Evolutionary conservation across 2,888 invertebrate genomes (phyloP), one percentile per base, ranked within the genome.

Genomic region (Caenorhabditis angaria): DNA sequence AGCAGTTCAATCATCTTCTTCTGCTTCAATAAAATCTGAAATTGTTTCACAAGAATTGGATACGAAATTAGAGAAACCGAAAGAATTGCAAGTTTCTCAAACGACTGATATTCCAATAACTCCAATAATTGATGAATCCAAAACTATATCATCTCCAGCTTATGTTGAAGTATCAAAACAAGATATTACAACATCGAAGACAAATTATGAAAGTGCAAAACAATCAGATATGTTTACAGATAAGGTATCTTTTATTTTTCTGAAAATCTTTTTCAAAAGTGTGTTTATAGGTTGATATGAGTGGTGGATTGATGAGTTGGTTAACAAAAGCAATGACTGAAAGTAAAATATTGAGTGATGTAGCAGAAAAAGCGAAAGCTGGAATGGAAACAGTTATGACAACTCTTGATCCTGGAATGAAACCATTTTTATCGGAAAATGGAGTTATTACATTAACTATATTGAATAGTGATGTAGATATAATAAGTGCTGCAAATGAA

Each of bases 371-470:
- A 50, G 77, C 80, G 24, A 77, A 76, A 65, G 66, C 70, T 12
- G 76, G 80, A 35, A 76, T 80, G 68, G 77, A 77, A 32, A 74
- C 78, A 3, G 80, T 80, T 8, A 65, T 80, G 48, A 80, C 77
- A 10, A 80, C 80, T 6, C 54, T 80, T 27, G 80, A 80, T 63
- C 80, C 80, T 3, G 80, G 80, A 54, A 80, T 80, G 80, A 76
- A 74, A 53, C 73, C 72, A n/a, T 77, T 78, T 59, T 58, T 80
- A 4, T 65, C 74, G 0, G 77, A 73, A 12, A 69, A 71, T 51
- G 78, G 76, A 50, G 70, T 70, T 28, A 67, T 71, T 22, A 67
- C 66, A 28, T 61, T 71, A 20, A 57, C 71, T 5, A 41, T 66
- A 1, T 57, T 71, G 47, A 64, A 66, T 27, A 51, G 64, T n/a